Percentiles rank a stretch among this genome's conserved stretches.
Conservation (phyloP, 2,888 invertebrate genomes). For the Phanerotoma sp. region DNA sequence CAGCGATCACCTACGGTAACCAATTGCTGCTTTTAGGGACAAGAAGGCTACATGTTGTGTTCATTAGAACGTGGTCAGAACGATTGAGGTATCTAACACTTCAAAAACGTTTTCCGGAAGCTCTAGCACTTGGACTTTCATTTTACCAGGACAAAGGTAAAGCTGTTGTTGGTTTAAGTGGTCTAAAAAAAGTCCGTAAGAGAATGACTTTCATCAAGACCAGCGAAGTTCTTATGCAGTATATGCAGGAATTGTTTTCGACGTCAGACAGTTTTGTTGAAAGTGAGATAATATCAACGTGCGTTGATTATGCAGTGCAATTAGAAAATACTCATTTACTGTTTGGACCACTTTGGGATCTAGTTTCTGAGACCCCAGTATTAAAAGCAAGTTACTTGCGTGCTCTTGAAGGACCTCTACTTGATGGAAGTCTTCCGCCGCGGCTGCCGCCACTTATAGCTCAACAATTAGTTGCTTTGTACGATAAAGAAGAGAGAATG, state of each 20-base stretch:
- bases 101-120: slow-evolving; percentile 62
- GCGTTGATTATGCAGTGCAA: slow-evolving; percentile 55
- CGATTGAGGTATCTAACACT: slow-evolving; percentile 65
- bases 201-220: slow-evolving; percentile 57
- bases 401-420: slow-evolving; percentile 65
- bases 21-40: slow-evolving; percentile 73
- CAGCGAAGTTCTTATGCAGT: slow-evolving; percentile 52
- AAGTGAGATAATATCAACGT: slow-evolving; percentile 48
- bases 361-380: slow-evolving; percentile 62
- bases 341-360: slow-evolving; percentile 61
- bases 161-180: slow-evolving; percentile 63
- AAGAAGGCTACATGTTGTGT: slow-evolving; percentile 60
- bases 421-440: slow-evolving; percentile 61
- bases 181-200: slow-evolving; percentile 57
- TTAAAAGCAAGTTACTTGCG: slow-evolving; percentile 68
- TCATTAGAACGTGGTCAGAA: slow-evolving; percentile 67
- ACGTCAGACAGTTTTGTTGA: slow-evolving; percentile 40
- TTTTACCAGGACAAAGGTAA: slow-evolving; percentile 66
- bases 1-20: slow-evolving; percentile 67
- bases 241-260: slow-evolving; percentile 49
- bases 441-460: slow-evolving; percentile 64
- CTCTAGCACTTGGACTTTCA: slow-evolving; percentile 63
- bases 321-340: slow-evolving; percentile 57
- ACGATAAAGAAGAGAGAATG: slow-evolving; percentile 66
- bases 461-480: slow-evolving; percentile 68